Evolutionary conservation across 2,888 invertebrate genomes (phyloP), one percentile per base, ranked within the genome.

Genomic region (Drosophila affinis): DNA sequence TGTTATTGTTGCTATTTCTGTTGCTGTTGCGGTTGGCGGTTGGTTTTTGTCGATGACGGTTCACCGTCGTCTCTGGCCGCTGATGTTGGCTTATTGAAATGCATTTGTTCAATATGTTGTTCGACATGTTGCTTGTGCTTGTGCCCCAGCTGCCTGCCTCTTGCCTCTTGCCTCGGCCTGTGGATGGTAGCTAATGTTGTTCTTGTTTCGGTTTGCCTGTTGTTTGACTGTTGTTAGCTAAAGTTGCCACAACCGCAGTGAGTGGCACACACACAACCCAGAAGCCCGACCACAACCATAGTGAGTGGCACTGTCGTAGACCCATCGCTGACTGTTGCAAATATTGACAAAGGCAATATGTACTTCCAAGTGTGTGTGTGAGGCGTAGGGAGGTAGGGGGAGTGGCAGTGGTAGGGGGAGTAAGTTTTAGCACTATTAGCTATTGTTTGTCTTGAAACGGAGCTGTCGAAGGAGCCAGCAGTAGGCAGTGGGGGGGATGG

Each of bases 361-460:
- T 54, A 49, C 64, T 34, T 67, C 53, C 57, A 14, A 51, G 62
- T 54, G 45, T 54, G 51, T 56, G 51, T 27, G 18, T 18, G 18
- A 18, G 18, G 18, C 18, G 18, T 2, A 18, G 46, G 49, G 55
- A 53, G 17, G 18, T 18, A 18, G 63, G 54, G 48, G 48, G n/a
- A 68, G n/a, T 39, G n/a, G 14, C 2, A 14, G 86, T 75, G 18
- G 18, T 18, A n/a, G 18, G 18, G 83, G 87, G 81, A 83, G 86
- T 83, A 83, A 86, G 83, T 83, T 83, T 86, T 83, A 86, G 86
- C 83, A 83, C 83, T 83, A 86, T 83, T 83, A 86, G 86, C 83
- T 54, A 86, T 83, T 83, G 83, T 83, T 83, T 83, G 83, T 77
- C 72, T 81, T 84, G 83, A 86, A 84, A 86, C 79, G 83, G 79